These are phyloP conservation scores for Nysson spinosus DNA, from an alignment of 2,888 invertebrate species.

Conservation along the genomic window DNA sequence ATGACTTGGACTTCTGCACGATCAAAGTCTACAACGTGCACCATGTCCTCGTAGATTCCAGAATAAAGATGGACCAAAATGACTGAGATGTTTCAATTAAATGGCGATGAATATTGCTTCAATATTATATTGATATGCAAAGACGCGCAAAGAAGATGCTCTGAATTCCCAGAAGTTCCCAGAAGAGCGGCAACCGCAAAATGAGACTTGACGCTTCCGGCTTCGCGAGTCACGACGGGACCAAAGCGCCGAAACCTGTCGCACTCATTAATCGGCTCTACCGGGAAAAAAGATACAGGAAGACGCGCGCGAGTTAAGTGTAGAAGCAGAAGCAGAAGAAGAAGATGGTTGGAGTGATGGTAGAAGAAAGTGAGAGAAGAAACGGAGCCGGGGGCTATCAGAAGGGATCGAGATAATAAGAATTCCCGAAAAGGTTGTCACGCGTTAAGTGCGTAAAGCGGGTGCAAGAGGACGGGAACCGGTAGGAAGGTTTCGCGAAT, in stretches of 20 bases:
- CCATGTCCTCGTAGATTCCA: not conserved
- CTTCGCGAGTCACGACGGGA: conserved; percentile 18
- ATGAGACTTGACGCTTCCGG: conserved; percentile 32
- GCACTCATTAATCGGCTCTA: conserved; percentile 39
- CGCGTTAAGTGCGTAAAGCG: conserved; percentile 16
- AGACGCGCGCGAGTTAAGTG: too few relatives aligned
- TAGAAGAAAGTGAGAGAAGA: not conserved
- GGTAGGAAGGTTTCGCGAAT: conserved; percentile 27
- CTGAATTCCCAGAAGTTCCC: conserved; percentile 5
- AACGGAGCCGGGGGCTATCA: conserved; percentile 11
- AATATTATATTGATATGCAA: too few relatives aligned
- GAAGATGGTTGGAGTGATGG: not conserved
- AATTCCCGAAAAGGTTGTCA: conserved; percentile 32
- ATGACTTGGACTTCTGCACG: conserved; percentile 24
- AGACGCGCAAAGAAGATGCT: too few relatives aligned
- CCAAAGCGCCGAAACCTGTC: conserved; percentile 41
- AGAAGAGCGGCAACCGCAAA: conserved; percentile 5
- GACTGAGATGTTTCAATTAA: too few relatives aligned
- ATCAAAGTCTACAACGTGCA: not conserved
- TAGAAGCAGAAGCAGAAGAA: too few relatives aligned
- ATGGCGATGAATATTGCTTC: too few relatives aligned
- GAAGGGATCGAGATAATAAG: conserved; percentile 20
- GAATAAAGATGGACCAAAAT: not conserved
- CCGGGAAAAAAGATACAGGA: conserved; percentile 19
- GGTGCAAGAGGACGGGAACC: conserved; percentile 10